Conservation (phyloP, 2,113 vertebrate species). For the Dicentrarchus labrax region DNA sequence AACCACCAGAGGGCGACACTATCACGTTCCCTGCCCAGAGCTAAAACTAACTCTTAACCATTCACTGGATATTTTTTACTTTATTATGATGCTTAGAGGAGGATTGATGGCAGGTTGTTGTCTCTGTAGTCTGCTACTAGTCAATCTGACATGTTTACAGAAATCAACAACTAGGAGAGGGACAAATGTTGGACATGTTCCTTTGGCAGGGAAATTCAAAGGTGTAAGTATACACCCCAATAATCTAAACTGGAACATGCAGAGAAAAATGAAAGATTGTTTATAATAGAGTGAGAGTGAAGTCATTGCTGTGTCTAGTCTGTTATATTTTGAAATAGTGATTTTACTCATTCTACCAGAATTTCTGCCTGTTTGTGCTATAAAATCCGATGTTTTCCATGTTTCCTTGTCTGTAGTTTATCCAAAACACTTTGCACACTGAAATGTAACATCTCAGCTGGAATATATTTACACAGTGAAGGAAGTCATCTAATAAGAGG, state of each 20-base stretch:
- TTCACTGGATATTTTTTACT: background rate
- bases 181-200: background rate
- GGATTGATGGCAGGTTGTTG: background rate
- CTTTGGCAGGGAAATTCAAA: background rate
- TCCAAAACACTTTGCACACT: conserved; percentile 56
- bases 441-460: conserved; percentile 66
- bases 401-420: conserved; percentile 54
- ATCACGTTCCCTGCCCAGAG: background rate
- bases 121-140: background rate
- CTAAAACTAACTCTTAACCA: background rate
- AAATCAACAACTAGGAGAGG: background rate
- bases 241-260: background rate
- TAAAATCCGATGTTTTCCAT: conserved; percentile 34
- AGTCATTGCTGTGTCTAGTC: conserved; percentile 43
- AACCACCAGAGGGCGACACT: conserved; percentile 57
- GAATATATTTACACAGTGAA: conserved; percentile 66
- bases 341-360: conserved; percentile 1
- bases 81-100: background rate
- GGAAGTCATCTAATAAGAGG: conserved; percentile 76
- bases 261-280: background rate
- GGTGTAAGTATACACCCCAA: background rate
- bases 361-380: conserved; percentile 11
- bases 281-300: conserved; percentile 30
- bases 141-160: conserved; percentile 10
- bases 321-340: conserved; percentile 13